phyloP scores from a whole-genome alignment of 2,888 invertebrate species.

The Hyppa rectilinea region DNA sequence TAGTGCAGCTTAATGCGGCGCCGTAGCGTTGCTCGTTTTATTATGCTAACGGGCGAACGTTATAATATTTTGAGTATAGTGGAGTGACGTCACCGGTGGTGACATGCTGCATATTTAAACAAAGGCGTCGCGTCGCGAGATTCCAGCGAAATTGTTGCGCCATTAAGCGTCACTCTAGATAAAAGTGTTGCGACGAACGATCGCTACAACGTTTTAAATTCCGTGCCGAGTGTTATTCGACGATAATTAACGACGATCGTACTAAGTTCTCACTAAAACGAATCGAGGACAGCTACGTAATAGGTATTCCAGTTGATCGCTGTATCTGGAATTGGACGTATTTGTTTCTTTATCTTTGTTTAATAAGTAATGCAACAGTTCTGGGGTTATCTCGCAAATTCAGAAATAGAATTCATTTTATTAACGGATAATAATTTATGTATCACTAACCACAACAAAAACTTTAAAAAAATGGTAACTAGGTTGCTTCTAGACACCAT shows the following conservation, averaged over 20 bases:
- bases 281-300: conserved; percentile 14
- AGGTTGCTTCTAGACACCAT: neutral
- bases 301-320: conserved; percentile 16
- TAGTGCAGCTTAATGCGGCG: conserved; percentile 84
- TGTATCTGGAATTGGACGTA: conserved; percentile 3
- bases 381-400: conserved; percentile 3
- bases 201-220: conserved; percentile 56
- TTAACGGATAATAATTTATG: neutral
- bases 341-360: conserved; percentile 21
- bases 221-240: conserved; percentile 57
- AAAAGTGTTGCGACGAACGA: conserved; percentile 59
- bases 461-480: neutral
- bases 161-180: conserved; percentile 67
- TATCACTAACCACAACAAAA: neutral
- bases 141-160: conserved; percentile 65
- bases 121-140: conserved; percentile 68
- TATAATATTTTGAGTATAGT: conserved; percentile 87
- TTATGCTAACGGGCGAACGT: conserved; percentile 87
- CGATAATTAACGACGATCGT: conserved; percentile 60
- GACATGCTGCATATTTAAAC: conserved; percentile 86
- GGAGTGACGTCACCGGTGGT: conserved; percentile 81
- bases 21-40: conserved; percentile 84
- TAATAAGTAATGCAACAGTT: neutral
- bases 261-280: conserved; percentile 47
- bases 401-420: conserved; percentile 1